These are phyloP conservation scores for Watsonalla cultraria DNA, from an alignment of 2,888 invertebrate species.

Conservation along the genomic window DNA sequence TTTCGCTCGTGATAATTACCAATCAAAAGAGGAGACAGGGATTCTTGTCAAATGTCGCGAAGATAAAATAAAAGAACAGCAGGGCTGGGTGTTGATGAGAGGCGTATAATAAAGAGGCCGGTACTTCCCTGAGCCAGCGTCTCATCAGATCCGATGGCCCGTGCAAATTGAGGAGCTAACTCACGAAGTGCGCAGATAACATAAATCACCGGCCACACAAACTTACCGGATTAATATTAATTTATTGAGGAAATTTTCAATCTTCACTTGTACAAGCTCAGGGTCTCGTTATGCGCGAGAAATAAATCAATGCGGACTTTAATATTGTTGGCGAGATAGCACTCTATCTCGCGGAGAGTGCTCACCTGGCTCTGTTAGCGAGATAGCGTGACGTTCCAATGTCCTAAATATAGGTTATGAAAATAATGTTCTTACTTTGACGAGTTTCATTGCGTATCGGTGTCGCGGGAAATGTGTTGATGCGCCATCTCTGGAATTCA, in stretches of 20 bases:
- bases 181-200: constrained; percentile 4
- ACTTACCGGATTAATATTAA: constrained; percentile 7
- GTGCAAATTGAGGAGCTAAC: constrained; percentile 6
- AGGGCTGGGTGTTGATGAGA: too few species aligned
- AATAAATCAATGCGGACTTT: constrained; percentile 2
- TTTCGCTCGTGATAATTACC: too few species aligned
- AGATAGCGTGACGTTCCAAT: too few species aligned
- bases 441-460: too few species aligned
- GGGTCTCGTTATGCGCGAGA: not conserved
- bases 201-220: constrained; percentile 4
- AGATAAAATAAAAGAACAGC: too few species aligned
- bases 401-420: too few species aligned
- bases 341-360: too few species aligned
- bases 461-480: too few species aligned
- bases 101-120: not conserved
- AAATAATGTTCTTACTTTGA: too few species aligned
- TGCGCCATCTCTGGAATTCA: too few species aligned
- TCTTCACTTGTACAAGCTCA: constrained; percentile 4
- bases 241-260: constrained; percentile 8
- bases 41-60: too few species aligned
- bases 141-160: constrained; percentile 5
- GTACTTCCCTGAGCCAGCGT: not conserved
- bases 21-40: not conserved
- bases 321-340: not conserved
- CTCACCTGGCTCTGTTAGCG: too few species aligned